These are phyloP conservation scores for Agrotis exclamationis DNA, from an alignment of 2,888 invertebrate species.

Conservation along the genomic window DNA sequence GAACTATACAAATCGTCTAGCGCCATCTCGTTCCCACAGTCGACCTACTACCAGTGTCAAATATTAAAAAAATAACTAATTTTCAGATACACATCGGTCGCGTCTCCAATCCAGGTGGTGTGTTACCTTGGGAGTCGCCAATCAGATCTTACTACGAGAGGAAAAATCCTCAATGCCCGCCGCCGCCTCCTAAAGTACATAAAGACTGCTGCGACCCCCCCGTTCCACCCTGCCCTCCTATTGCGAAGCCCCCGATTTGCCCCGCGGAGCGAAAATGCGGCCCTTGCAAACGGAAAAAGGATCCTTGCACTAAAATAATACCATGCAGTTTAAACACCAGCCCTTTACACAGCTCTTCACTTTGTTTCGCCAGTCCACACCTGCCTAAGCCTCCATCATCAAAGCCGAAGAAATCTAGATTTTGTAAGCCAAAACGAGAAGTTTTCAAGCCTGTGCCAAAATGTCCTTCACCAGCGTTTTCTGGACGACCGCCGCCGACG, in stretches of 20 bases:
- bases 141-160: constrained; percentile 5
- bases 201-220: neutral
- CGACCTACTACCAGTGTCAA: too few species aligned
- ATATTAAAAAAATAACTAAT: neutral
- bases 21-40: too few species aligned
- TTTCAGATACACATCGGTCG: constrained; percentile 24
- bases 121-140: neutral
- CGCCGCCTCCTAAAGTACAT: neutral
- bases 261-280: neutral
- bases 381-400: neutral
- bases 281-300: neutral
- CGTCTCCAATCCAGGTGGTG: neutral
- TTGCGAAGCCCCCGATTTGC: neutral
- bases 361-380: neutral
- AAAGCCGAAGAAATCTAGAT: neutral
- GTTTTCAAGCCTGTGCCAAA: neutral
- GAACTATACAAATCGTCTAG: too few species aligned
- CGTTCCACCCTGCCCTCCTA: neutral
- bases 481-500: neutral
- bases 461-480: neutral
- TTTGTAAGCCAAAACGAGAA: neutral
- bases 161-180: constrained; percentile 11
- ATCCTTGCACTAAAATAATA: neutral
- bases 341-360: neutral
- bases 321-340: neutral